Base-by-base conservation (phyloP, 2,888 invertebrate genomes). In the Dolomedes plantarius region DNA sequence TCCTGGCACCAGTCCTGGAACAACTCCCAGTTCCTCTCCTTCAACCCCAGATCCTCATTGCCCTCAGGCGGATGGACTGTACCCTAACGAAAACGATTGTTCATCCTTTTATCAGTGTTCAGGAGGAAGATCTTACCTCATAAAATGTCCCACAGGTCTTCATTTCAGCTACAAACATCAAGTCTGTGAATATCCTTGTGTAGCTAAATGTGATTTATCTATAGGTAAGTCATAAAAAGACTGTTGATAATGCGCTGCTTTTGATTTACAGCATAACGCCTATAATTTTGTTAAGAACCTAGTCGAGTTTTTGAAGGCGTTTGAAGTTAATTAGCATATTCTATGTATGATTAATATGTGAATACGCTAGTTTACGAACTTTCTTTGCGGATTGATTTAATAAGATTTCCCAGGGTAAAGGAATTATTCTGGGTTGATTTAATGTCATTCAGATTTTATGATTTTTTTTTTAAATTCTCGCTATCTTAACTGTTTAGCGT, bases 41-140 rank as follows among this genome's bases (percentile, higher is more conserved):
- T 32, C 67, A 6, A 31, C 31, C 19, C 3, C 32, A 7, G 3
- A 16, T 29, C 32, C 19, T 31, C 7, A 29, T 0, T 71, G 71
- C 27, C 27, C 16, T 9, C n/a, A 71, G 16, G 32, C 19, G 0
- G 28, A 56, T 7, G 86, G 86, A 31, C 64, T 76, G 2, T 88
- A 77, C 31, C 86, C 88, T 16, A 64, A 82, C 67, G 76, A 56
- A 5, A 50, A 23, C 1, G 62, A 88, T 29, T 88, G 88, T 32
- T 27, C 28, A 19, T 76, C 27, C 1, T 85, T 64, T 31, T 85
- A 71, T 28, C 71, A 83, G 5, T 83, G 83, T 64, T 41, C 65
- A 16, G 23, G 78, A n/a, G 50, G 83, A 32, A 23, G n/a, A n/a
- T 29, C 69, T 13, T 62, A 41, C 29, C 50, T 19, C 2, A 16